These are phyloP conservation scores for Channa striata DNA, from an alignment of 2,797 vertebrate species.

Conservation along the genomic window DNA sequence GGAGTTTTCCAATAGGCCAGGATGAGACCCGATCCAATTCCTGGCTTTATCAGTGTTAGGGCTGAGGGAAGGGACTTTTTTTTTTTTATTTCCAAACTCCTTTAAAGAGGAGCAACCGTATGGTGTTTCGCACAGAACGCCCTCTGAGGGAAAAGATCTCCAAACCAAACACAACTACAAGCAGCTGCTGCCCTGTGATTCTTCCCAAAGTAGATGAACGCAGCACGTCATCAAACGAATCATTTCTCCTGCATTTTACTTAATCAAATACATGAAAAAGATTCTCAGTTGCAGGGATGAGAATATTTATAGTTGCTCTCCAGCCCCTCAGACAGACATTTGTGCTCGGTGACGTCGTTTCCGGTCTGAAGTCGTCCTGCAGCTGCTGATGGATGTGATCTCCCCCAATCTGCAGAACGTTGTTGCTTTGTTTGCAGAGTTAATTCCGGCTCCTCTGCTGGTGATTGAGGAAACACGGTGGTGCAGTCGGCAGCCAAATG, in stretches of 20 bases:
- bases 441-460: slow-evolving; percentile 30
- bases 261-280: slow-evolving; percentile 8
- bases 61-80: too few species aligned
- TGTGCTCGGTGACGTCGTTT: background rate
- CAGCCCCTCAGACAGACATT: background rate
- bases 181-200: slow-evolving; percentile 11
- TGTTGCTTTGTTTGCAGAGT: slow-evolving; percentile 46
- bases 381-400: slow-evolving; percentile 43
- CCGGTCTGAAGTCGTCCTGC: slow-evolving; percentile 31
- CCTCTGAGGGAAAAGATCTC: background rate
- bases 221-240: slow-evolving; percentile 9
- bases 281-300: slow-evolving; percentile 19
- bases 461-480: slow-evolving; percentile 1
- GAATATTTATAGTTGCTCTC: slow-evolving; percentile 50
- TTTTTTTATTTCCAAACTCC: background rate
- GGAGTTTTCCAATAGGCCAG: too few species aligned
- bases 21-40: too few species aligned
- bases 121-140: background rate
- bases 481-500: slow-evolving; percentile 9
- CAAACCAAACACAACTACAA: slow-evolving; percentile 28
- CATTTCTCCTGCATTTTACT: slow-evolving; percentile 34
- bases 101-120: background rate
- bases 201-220: slow-evolving; percentile 37
- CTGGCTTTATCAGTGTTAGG: too few species aligned
- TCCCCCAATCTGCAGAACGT: slow-evolving; percentile 43